Evolutionary conservation across 2,888 invertebrate genomes (phyloP).

Genomic region (Argyresthia albistria): DNA sequence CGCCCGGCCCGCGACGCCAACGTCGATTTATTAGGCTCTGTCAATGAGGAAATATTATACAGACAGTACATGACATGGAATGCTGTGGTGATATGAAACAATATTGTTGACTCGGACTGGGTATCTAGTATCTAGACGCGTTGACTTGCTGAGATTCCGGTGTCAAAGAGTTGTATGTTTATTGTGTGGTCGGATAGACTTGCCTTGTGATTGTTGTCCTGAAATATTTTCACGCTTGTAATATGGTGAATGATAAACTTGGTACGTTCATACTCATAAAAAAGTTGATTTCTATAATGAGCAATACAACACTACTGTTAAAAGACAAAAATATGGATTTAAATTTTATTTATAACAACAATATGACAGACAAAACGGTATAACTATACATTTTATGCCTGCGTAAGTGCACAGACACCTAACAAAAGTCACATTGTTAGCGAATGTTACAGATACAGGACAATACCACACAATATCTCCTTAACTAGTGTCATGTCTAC

Average conservation of each 20-base stretch:
- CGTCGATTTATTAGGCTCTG: conserved; percentile 53
- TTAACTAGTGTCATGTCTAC: no score
- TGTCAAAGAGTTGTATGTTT: not conserved
- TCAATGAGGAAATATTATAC: conserved; percentile 1
- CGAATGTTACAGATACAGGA: not conserved
- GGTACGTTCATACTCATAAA: no score
- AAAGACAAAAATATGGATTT: no score
- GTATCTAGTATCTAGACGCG: no score
- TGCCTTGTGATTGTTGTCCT: no score
- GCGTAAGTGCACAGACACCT: not conserved
- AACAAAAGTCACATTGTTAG: not conserved
- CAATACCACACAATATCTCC: no score
- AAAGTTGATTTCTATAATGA: no score
- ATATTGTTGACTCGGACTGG: not conserved
- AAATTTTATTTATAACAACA: no score
- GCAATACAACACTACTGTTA: no score
- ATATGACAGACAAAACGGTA: no score
- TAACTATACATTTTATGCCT: not conserved
- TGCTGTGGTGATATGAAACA: not conserved
- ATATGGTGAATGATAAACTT: no score
- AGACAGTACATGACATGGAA: not conserved
- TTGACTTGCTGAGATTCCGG: not conserved
- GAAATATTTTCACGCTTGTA: no score
- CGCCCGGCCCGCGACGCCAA: conserved; percentile 33
- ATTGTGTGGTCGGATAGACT: not conserved